A percentile compares a stretch with the other conserved stretches of the same genome.
These are phyloP conservation scores for Diadumene lineata DNA, from an alignment of 92 coral and sea anemone species.

Conservation along the genomic window DNA sequence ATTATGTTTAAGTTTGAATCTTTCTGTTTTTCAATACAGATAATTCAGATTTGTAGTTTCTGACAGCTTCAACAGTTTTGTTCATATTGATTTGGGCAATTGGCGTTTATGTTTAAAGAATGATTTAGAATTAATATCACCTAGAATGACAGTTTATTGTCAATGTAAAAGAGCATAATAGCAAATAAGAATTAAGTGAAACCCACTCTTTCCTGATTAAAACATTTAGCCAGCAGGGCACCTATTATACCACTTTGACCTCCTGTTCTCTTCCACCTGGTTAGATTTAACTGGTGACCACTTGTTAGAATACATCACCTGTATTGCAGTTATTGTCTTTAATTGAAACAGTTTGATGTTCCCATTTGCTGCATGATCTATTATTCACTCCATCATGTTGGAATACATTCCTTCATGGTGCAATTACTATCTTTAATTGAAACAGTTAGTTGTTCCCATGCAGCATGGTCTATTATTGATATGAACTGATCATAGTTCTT, in stretches of 20 bases:
- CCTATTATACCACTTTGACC: background rate
- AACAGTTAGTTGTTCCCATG: too few relatives aligned
- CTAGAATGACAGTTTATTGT: too few relatives aligned
- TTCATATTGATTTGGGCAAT: too few relatives aligned
- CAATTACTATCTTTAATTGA: background rate
- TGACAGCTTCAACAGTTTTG: too few relatives aligned
- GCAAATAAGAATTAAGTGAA: background rate
- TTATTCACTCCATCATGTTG: background rate
- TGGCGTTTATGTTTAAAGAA: too few relatives aligned
- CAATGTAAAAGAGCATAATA: too few relatives aligned
- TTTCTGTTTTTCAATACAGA: too few relatives aligned
- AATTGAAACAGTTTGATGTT: constrained; percentile 1
- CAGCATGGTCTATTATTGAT: too few relatives aligned
- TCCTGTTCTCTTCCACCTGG: constrained; percentile 3
- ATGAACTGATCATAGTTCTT: too few relatives aligned
- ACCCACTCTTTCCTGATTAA: background rate
- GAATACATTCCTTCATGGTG: background rate
- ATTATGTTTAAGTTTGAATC: too few relatives aligned
- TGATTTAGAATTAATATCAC: too few relatives aligned
- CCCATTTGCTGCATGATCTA: background rate
- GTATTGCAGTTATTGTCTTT: background rate
- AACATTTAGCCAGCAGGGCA: background rate
- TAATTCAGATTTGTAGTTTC: too few relatives aligned
- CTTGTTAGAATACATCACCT: background rate
- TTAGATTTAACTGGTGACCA: background rate